A percentile compares a stretch with the other conserved stretches of the same genome.
phyloP scores from a whole-genome alignment of 2,113 vertebrate genomes.

The Nothocercus nigrocapillus region DNA sequence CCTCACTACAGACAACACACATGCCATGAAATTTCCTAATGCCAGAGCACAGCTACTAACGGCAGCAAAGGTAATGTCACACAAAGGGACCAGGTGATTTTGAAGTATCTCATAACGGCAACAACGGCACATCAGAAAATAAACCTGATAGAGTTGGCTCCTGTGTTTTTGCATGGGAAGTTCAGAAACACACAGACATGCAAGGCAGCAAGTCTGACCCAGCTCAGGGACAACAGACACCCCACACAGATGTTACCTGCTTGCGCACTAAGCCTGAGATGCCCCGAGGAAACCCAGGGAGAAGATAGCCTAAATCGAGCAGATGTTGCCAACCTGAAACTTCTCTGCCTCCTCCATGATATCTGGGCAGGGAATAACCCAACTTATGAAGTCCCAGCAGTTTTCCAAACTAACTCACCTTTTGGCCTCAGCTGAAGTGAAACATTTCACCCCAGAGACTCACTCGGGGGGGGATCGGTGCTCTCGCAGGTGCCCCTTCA shows the following conservation, averaged over 20 bases:
- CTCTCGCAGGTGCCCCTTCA: not conserved
- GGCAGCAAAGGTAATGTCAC: not conserved
- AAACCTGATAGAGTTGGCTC: not conserved
- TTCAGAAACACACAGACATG: not conserved
- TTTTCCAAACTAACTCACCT: not conserved
- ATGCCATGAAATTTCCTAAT: not conserved
- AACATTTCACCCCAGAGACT: not conserved
- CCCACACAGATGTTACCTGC: not conserved
- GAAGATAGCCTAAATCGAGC: not conserved
- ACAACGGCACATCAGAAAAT: not conserved
- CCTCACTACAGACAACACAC: accelerated
- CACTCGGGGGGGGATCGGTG: not conserved
- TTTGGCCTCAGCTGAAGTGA: not conserved
- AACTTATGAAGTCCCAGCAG: not conserved
- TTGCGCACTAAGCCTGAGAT: not conserved
- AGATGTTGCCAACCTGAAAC: not conserved
- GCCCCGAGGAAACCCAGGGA: not conserved
- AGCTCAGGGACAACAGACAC: not conserved
- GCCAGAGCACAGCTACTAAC: not conserved
- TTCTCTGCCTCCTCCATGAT: not conserved
- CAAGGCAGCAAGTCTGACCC: accelerated
- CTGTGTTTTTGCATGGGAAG: accelerated
- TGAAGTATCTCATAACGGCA: not conserved
- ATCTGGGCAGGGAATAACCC: not conserved
- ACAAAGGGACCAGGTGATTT: not conserved